Percentiles rank a stretch among this genome's conserved stretches.
These are phyloP conservation scores for Melanocharis versteri DNA, from an alignment of 2,113 vertebrate genomes.

Conservation along the genomic window DNA sequence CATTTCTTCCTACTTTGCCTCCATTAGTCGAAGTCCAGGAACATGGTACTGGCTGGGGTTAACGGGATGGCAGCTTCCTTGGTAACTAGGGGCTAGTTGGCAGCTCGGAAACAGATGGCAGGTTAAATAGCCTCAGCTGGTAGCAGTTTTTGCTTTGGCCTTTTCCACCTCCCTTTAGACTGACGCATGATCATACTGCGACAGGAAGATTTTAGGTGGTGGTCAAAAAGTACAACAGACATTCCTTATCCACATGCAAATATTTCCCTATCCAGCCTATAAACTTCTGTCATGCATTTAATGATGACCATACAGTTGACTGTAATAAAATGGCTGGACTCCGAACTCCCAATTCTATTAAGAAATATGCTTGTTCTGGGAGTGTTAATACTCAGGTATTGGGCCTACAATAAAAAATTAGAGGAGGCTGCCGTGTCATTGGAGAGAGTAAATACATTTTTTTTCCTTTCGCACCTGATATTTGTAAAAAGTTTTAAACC, in stretches of 20 bases:
- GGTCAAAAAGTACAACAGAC: neutral
- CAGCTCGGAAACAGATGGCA: conserved; percentile 37
- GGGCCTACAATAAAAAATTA: neutral
- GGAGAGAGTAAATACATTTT: too few species aligned
- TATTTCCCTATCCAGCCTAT: neutral
- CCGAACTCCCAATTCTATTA: neutral
- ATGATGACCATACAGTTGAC: neutral
- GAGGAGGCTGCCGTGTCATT: neutral
- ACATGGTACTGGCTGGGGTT: neutral
- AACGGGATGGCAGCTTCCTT: neutral
- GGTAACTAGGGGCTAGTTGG: neutral
- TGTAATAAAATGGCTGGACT: neutral
- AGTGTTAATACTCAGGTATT: neutral
- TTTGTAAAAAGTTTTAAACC: neutral
- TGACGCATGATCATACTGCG: neutral
- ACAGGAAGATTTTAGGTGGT: neutral
- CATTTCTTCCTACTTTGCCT: neutral
- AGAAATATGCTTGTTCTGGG: neutral
- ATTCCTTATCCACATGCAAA: neutral
- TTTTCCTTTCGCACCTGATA: neutral
- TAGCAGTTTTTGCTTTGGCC: conserved; percentile 8
- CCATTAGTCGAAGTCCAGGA: neutral
- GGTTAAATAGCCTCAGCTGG: conserved; percentile 62
- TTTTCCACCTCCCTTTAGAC: conserved; percentile 27
- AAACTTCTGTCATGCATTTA: neutral